These are phyloP conservation scores for Maccullochella peelii DNA, from an alignment of 2,113 vertebrate genomes.

Conservation along the genomic window DNA sequence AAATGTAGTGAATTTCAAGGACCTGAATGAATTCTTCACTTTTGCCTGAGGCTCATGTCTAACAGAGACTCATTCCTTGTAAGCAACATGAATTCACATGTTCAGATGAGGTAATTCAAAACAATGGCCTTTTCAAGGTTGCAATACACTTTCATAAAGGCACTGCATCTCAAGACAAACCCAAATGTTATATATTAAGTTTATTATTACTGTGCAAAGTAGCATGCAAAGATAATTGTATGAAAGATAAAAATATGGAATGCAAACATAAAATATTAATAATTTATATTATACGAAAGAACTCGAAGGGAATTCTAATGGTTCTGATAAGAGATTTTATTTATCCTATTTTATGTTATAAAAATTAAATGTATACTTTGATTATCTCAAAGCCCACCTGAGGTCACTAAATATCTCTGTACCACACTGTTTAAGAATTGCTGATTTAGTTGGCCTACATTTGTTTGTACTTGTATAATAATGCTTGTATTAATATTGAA, in stretches of 20 bases:
- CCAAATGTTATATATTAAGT: slow-evolving; percentile 22
- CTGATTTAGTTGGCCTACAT: neutral
- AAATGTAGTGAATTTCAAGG: slow-evolving; percentile 52
- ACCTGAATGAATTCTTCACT: slow-evolving; percentile 59
- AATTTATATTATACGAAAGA: neutral
- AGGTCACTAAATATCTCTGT: neutral
- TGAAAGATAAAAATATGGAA: slow-evolving; percentile 10
- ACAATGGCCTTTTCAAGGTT: slow-evolving; percentile 50
- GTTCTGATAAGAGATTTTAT: neutral
- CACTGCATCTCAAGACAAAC: slow-evolving; percentile 12
- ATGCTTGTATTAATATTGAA: neutral
- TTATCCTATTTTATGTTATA: neutral
- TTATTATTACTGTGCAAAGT: neutral
- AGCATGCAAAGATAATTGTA: slow-evolving; percentile 1
- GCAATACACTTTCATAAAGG: neutral
- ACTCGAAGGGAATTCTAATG: neutral
- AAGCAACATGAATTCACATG: slow-evolving; percentile 65
- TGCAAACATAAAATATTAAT: neutral
- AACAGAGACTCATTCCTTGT: slow-evolving; percentile 58
- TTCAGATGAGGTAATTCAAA: slow-evolving; percentile 59
- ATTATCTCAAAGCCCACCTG: neutral
- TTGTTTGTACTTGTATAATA: neutral
- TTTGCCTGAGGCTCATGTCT: slow-evolving; percentile 58
- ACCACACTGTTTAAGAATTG: neutral
- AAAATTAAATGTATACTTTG: too few relatives aligned